Conservation (phyloP, 2,113 vertebrate species). For the Coptodon rendalli region DNA sequence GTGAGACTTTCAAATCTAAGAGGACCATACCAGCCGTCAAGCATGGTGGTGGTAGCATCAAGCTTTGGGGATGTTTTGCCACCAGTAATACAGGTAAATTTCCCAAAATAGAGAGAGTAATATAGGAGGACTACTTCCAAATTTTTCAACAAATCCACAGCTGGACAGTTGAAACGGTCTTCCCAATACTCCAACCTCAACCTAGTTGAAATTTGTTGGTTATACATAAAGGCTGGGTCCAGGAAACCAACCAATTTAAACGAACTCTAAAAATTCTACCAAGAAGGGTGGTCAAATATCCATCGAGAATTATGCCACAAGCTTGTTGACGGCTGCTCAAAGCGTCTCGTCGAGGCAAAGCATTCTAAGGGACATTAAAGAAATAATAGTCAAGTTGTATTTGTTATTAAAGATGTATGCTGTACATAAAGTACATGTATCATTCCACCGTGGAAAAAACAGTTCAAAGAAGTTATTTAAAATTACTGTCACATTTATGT, state of each 20-base stretch:
- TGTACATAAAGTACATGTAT: neutral
- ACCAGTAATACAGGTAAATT: accelerated
- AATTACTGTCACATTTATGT: accelerated
- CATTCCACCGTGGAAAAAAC: neutral
- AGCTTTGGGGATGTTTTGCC: neutral
- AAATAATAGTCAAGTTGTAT: neutral
- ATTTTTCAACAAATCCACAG: neutral
- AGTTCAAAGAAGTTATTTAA: neutral
- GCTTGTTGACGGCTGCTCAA: neutral
- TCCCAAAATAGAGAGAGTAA: neutral
- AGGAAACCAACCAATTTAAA: neutral
- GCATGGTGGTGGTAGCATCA: neutral
- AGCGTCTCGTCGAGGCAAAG: neutral
- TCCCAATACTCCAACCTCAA: neutral
- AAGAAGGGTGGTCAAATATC: neutral
- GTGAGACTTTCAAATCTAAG: neutral
- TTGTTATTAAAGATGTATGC: neutral
- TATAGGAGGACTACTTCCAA: neutral
- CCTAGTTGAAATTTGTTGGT: neutral
- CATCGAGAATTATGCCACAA: neutral
- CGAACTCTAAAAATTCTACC: neutral
- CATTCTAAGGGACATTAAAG: neutral
- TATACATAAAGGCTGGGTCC: neutral
- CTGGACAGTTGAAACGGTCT: neutral
- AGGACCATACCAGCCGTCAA: accelerated